Evolutionary conservation across 2,797 vertebrate genomes (phyloP).

Genomic region (Acestrorhynchus altus): DNA sequence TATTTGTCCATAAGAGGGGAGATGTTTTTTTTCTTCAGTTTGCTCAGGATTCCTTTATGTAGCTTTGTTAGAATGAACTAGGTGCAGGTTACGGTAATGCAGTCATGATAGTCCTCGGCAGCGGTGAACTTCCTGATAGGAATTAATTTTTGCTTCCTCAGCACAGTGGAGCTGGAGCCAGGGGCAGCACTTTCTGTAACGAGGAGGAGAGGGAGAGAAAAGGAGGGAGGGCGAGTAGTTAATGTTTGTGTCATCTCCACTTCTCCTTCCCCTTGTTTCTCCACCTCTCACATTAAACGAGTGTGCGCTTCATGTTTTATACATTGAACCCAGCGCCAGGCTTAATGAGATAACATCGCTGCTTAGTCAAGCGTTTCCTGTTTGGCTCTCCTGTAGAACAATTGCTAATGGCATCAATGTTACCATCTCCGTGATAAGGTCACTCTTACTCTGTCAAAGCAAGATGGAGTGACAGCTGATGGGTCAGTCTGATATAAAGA

Average conservation of each 20-base stretch:
- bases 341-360: conserved; percentile 76
- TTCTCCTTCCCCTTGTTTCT: conserved; percentile 61
- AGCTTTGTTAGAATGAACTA: conserved; percentile 58
- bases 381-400: conserved; percentile 63
- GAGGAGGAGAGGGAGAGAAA: conserved; percentile 37
- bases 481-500: conserved; percentile 32
- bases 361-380: conserved; percentile 73
- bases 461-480: conserved; percentile 46
- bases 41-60: conserved; percentile 5
- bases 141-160: conserved; percentile 82
- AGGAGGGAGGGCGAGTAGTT: conserved; percentile 36
- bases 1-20: not conserved
- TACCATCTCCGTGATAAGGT: conserved; percentile 67
- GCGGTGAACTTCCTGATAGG: conserved; percentile 73
- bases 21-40: conserved; percentile 22
- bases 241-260: conserved; percentile 63
- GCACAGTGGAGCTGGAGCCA: conserved; percentile 68
- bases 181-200: conserved; percentile 66
- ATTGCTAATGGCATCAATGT: conserved; percentile 62
- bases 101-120: conserved; percentile 61
- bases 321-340: conserved; percentile 67
- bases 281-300: conserved; percentile 67
- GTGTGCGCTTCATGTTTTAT: conserved; percentile 78
- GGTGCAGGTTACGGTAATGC: conserved; percentile 66
- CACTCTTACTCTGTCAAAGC: conserved; percentile 58